These are phyloP conservation scores for Leiothrix lutea DNA, from an alignment of 2,113 vertebrate genomes.

Conservation along the genomic window DNA sequence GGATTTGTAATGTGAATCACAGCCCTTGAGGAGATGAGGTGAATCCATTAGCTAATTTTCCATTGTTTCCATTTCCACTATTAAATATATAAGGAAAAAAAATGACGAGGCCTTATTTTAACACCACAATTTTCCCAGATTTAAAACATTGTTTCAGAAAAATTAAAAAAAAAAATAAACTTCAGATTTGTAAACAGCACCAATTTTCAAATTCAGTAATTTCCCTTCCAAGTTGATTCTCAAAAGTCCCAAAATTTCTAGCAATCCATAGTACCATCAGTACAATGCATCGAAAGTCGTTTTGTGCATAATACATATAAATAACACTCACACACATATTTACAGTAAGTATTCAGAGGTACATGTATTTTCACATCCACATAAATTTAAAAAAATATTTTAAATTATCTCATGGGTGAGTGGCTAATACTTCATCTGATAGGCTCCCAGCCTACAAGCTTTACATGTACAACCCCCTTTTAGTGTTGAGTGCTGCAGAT, in stretches of 20 bases:
- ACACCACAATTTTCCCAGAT: background rate
- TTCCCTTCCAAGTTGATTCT: background rate
- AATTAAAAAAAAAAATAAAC: background rate
- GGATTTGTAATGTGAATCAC: background rate
- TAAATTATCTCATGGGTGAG: background rate
- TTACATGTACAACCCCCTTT: background rate
- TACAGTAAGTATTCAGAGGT: background rate
- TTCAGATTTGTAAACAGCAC: background rate
- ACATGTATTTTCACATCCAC: background rate
- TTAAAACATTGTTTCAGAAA: background rate
- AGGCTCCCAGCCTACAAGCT: background rate
- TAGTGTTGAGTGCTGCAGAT: background rate
- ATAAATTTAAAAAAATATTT: background rate
- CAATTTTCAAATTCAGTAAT: background rate
- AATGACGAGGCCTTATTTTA: background rate
- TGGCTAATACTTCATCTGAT: background rate
- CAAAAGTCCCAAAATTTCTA: background rate
- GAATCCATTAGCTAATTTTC: background rate
- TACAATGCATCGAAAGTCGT: background rate
- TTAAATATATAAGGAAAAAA: background rate
- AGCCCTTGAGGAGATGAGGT: background rate
- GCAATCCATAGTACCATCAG: background rate
- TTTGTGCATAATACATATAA: background rate
- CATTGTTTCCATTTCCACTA: too few species aligned
- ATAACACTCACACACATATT: background rate